Evolutionary conservation across 2,113 vertebrate species (phyloP).

Genomic region (Sorex araneus): DNA sequence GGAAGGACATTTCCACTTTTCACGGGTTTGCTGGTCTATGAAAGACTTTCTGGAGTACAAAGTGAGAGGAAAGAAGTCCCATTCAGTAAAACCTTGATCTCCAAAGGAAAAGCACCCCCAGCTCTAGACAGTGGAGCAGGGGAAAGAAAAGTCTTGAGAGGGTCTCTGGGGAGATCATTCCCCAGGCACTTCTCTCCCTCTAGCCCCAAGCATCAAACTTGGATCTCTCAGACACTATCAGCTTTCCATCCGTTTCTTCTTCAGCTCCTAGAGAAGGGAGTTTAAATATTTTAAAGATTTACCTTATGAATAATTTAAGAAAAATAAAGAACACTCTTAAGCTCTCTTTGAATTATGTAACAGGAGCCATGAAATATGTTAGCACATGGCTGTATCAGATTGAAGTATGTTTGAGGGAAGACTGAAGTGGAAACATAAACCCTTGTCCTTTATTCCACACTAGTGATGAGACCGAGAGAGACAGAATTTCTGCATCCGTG

Average conservation of each 20-base stretch:
- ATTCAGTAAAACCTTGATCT: conserved; percentile 65
- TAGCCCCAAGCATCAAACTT: not conserved
- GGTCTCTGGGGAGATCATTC: fast-evolving
- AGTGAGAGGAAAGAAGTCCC: not conserved
- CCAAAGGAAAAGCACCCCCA: conserved; percentile 24
- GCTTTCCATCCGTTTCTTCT: not conserved
- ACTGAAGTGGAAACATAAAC: conserved; percentile 54
- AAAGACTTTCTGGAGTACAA: conserved; percentile 74
- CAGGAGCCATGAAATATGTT: conserved; percentile 62
- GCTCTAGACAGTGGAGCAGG: not conserved
- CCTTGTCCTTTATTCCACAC: not conserved
- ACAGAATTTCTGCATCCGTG: not conserved
- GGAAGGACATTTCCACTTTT: conserved; percentile 74
- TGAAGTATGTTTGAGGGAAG: conserved; percentile 50
- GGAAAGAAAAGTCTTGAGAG: conserved; percentile 15
- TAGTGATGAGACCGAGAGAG: not conserved
- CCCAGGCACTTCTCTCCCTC: fast-evolving
- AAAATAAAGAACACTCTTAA: conserved; percentile 66
- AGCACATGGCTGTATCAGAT: conserved; percentile 61
- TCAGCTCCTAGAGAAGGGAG: conserved; percentile 49
- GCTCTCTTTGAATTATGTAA: conserved; percentile 70
- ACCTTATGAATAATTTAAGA: conserved; percentile 78
- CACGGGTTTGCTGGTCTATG: conserved; percentile 72
- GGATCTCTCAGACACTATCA: not conserved
- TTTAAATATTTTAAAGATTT: conserved; percentile 79